A percentile compares a stretch with the other conserved stretches of the same genome.
Conservation (phyloP, 1,140 invertebrate genomes). For the Bombus confusus region DNA sequence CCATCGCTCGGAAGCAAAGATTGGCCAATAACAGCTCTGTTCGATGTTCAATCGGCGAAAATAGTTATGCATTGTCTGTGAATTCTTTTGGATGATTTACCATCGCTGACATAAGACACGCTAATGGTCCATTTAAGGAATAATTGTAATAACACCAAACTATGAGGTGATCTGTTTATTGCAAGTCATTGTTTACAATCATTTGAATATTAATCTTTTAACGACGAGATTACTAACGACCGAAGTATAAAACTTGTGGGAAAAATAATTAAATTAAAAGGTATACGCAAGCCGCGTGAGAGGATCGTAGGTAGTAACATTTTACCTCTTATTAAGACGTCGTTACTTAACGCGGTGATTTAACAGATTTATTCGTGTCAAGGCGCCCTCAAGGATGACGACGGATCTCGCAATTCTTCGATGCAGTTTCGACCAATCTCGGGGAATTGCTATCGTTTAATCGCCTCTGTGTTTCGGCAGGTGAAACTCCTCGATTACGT, state of each 20-base stretch:
- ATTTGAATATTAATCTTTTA: no score
- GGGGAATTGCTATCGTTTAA: neutral
- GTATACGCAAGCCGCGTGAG: neutral
- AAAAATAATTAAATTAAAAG: no score
- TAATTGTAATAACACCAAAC: no score
- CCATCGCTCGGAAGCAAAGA: neutral
- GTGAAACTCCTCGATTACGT: conserved; percentile 56
- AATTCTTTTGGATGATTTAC: neutral
- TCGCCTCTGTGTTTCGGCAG: conserved; percentile 23
- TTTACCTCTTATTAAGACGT: conserved; percentile 8
- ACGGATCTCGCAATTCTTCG: neutral
- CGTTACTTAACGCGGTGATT: conserved; percentile 40
- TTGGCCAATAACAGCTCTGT: no score
- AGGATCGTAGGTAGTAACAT: neutral
- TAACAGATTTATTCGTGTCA: conserved; percentile 36
- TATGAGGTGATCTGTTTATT: no score
- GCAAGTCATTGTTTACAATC: no score
- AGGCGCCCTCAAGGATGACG: conserved; percentile 10
- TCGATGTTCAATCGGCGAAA: conserved; percentile 17
- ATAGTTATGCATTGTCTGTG: neutral
- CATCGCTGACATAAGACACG: no score
- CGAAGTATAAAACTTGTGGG: no score
- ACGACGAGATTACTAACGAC: no score
- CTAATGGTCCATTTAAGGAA: no score
- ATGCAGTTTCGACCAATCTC: neutral